These are phyloP conservation scores for Schlechtendalia chinensis DNA, from an alignment of 1,140 invertebrate genomes.

Conservation along the genomic window DNA sequence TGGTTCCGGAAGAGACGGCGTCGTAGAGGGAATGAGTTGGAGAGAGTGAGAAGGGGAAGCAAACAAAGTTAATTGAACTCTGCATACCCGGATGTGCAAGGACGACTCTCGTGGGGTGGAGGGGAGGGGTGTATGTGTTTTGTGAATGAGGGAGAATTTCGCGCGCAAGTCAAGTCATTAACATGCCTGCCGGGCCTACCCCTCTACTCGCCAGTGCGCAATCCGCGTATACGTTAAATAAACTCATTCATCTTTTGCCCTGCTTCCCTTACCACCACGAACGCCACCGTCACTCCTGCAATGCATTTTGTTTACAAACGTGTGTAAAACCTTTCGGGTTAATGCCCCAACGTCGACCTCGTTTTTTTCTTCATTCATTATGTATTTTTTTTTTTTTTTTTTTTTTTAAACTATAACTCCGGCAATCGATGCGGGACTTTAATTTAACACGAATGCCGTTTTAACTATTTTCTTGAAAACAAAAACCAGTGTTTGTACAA, in stretches of 20 bases:
- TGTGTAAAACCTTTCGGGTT: constrained; percentile 31
- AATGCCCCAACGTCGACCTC: constrained; percentile 41
- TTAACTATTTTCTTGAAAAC: too few relatives aligned
- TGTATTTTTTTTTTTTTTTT: too few relatives aligned
- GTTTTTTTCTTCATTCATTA: neutral
- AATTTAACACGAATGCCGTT: too few relatives aligned
- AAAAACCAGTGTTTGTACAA: too few relatives aligned
- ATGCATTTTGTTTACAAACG: constrained; percentile 41
- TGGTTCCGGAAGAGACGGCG: constrained; percentile 25
- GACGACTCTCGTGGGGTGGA: neutral
- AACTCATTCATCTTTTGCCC: constrained; percentile 47
- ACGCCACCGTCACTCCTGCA: neutral
- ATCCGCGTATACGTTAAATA: constrained; percentile 36
- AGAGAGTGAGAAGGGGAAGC: constrained; percentile 26
- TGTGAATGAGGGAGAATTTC: constrained; percentile 46
- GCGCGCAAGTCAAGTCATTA: constrained; percentile 49
- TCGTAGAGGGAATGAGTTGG: neutral
- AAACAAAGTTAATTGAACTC: constrained; percentile 49
- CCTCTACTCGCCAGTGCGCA: constrained; percentile 21
- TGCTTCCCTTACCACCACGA: constrained; percentile 2
- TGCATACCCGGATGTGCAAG: constrained; percentile 32
- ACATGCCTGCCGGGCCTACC: constrained; percentile 34
- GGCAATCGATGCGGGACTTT: too few relatives aligned
- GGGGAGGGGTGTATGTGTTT: constrained; percentile 12
- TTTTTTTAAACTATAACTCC: too few relatives aligned